Conservation (phyloP, 2,888 invertebrate genomes). For the Seira ritae region DNA sequence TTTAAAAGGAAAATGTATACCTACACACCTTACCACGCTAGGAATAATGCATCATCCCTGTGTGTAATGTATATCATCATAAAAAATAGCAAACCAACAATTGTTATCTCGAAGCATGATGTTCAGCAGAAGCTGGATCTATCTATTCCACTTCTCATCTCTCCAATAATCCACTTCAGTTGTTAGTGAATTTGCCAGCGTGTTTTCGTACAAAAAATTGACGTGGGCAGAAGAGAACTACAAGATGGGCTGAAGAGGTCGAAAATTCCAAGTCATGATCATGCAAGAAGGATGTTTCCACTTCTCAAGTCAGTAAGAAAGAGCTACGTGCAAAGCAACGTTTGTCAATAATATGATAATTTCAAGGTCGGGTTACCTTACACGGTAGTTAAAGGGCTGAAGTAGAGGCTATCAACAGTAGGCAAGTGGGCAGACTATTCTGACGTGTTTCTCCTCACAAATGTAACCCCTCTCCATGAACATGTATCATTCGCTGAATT, state of each 20-base stretch:
- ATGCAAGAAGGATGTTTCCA: background rate
- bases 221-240: background rate
- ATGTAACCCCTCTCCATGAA: background rate
- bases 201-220: background rate
- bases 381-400: slow-evolving; percentile 62
- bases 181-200: background rate
- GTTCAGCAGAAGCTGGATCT: background rate
- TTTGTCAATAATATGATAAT: slow-evolving; percentile 64
- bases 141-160: background rate
- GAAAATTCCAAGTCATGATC: slow-evolving; percentile 13
- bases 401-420: slow-evolving; percentile 35
- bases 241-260: background rate
- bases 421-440: slow-evolving; percentile 53
- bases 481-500: background rate
- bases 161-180: background rate
- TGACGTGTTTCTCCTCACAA: background rate
- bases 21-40: background rate
- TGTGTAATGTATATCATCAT: too few species aligned
- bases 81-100: too few species aligned
- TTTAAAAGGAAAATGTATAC: slow-evolving; percentile 38
- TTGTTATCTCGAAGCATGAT: background rate
- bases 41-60: too few species aligned
- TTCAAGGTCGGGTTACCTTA: slow-evolving; percentile 65
- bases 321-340: slow-evolving; percentile 15
- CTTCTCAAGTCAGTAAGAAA: background rate